Evolutionary conservation across 2,888 invertebrate genomes (phyloP).

Genomic region (Ophion obscuratus): DNA sequence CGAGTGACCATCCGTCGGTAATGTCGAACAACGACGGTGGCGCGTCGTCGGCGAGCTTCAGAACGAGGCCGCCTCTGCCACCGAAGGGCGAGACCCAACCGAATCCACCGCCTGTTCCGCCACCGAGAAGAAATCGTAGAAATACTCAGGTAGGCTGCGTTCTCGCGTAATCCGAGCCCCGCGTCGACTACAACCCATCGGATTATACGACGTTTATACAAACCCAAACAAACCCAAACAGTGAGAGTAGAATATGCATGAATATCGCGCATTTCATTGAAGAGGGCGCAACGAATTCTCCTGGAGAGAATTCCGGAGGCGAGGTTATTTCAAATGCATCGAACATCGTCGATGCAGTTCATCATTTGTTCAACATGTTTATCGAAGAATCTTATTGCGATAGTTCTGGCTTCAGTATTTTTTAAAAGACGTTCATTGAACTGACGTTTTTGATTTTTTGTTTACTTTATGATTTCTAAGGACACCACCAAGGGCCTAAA

Average conservation of each 20-base stretch:
- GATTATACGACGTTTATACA: not conserved
- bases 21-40: constrained; percentile 64
- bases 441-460: too few species aligned
- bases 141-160: constrained; percentile 82
- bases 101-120: constrained; percentile 87
- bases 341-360: too few species aligned
- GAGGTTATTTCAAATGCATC: constrained; percentile 32
- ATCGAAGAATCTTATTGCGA: too few species aligned
- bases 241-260: not conserved
- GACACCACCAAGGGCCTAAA: too few species aligned
- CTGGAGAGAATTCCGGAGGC: constrained; percentile 34
- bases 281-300: not conserved
- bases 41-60: constrained; percentile 61
- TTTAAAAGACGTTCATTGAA: too few species aligned
- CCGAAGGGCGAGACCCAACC: constrained; percentile 87
- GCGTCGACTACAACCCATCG: not conserved
- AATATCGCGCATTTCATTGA: not conserved
- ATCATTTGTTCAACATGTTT: too few species aligned
- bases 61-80: constrained; percentile 87
- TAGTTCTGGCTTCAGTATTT: too few species aligned
- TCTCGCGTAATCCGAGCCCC: constrained; percentile 74
- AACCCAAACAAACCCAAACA: constrained; percentile 2
- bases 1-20: constrained; percentile 41
- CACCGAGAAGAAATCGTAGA: constrained; percentile 86
- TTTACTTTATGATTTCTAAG: too few species aligned